Evolutionary conservation across 2,113 vertebrate species (phyloP).

Genomic region (Apodemus speciosus): DNA sequence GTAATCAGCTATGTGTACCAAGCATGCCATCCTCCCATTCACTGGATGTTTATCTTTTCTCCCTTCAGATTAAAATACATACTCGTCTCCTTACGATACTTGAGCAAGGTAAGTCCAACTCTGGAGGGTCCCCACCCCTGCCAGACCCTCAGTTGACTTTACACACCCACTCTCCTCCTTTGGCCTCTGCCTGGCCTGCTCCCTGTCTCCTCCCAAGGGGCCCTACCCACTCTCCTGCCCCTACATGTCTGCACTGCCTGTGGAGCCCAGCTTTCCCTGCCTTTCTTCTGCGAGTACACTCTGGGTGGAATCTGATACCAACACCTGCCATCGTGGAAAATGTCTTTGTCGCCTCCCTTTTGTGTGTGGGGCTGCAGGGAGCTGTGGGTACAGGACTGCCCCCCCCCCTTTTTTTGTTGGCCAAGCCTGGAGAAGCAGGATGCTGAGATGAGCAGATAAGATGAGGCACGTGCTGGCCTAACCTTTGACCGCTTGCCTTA

Average conservation of each 20-base stretch:
- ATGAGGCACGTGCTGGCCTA: conserved; percentile 80
- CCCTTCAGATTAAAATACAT: conserved; percentile 93
- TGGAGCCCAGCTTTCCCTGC: conserved; percentile 77
- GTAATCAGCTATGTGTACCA: not conserved
- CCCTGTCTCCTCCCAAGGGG: conserved; percentile 66
- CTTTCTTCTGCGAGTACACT: conserved; percentile 88
- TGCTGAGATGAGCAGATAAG: conserved; percentile 86
- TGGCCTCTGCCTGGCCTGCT: conserved; percentile 11
- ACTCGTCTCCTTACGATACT: conserved; percentile 88
- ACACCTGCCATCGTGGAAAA: conserved; percentile 91
- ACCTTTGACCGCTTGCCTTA: conserved; percentile 81
- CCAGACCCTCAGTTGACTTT: conserved; percentile 68
- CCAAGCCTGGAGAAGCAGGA: conserved; percentile 80
- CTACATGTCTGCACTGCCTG: conserved; percentile 85
- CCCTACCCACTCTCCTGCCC: conserved; percentile 72
- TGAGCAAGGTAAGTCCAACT: conserved; percentile 93
- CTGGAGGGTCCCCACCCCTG: not conserved
- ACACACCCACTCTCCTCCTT: not conserved
- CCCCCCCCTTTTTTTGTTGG: conserved; percentile 48
- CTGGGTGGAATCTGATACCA: conserved; percentile 89
- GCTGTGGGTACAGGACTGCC: conserved; percentile 84
- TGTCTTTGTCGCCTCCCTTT: conserved; percentile 93
- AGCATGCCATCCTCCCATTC: conserved; percentile 45
- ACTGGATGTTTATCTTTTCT: conserved; percentile 87
- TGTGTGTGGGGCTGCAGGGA: conserved; percentile 90